Evolutionary conservation across 2,888 invertebrate genomes (phyloP).

Genomic region (Microchrysa polita): DNA sequence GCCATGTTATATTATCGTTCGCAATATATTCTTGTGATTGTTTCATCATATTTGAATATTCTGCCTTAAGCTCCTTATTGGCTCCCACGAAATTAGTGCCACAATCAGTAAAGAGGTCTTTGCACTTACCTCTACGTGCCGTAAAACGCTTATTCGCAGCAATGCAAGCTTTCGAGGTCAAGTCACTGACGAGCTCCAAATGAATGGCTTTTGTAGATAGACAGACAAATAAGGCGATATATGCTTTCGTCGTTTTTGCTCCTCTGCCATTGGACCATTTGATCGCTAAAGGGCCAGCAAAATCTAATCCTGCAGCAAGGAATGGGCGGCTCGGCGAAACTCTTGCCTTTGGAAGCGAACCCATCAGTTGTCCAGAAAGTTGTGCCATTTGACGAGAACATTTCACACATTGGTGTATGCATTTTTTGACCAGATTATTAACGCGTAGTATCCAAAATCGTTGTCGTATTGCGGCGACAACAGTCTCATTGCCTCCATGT

Average conservation of each 20-base stretch:
- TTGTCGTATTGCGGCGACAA: background rate
- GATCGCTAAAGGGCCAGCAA: background rate
- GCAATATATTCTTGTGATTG: background rate
- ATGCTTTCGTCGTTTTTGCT: background rate
- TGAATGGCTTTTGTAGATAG: background rate
- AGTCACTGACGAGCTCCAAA: background rate
- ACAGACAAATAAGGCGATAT: background rate
- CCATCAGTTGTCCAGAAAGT: background rate
- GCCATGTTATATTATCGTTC: background rate
- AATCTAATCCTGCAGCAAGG: background rate
- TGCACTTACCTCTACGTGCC: background rate
- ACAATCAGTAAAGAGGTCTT: background rate
- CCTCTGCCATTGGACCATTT: background rate
- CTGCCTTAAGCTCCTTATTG: background rate
- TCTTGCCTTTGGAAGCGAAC: background rate
- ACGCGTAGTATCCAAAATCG: background rate
- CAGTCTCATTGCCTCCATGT: background rate
- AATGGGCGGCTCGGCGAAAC: background rate
- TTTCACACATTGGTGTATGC: background rate
- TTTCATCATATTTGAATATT: background rate
- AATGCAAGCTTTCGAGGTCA: background rate
- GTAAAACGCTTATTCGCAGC: conserved; percentile 9
- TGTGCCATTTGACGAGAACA: background rate
- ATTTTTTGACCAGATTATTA: background rate
- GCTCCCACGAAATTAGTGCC: conserved; percentile 5